A percentile compares a stretch with the other conserved stretches of the same genome.
Conservation (phyloP, 1,140 invertebrate genomes). For the Apis dorsata region DNA sequence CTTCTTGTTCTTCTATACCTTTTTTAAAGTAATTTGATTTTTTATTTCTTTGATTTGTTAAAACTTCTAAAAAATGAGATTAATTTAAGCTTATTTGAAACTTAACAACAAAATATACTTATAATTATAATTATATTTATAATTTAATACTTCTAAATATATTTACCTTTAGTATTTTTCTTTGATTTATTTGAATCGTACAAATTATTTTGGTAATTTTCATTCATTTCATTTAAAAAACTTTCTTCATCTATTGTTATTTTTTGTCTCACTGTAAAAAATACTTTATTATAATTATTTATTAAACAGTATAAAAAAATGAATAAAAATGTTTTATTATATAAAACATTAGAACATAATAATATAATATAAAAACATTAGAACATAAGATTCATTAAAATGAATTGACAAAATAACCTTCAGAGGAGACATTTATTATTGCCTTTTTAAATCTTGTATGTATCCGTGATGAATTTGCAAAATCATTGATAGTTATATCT, state of each 20-base stretch:
- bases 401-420: slow-evolving; percentile 45
- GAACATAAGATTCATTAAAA: not conserved
- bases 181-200: slow-evolving; percentile 2
- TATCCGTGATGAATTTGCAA: slow-evolving; percentile 55
- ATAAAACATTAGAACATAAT: not conserved
- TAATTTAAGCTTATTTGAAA: not conserved
- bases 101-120: not conserved
- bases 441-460: slow-evolving; percentile 52
- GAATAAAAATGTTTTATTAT: too few species aligned
- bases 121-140: not conserved
- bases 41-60: slow-evolving; percentile 14
- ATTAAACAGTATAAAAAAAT: not conserved
- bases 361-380: not conserved
- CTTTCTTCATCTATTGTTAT: slow-evolving; percentile 1
- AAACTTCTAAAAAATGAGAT: not conserved
- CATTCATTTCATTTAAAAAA: slow-evolving; percentile 3
- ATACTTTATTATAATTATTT: not conserved
- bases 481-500: slow-evolving; percentile 60
- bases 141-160: not conserved
- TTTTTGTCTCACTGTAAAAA: slow-evolving; percentile 42
- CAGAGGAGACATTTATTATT: slow-evolving; percentile 31
- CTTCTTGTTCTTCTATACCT: slow-evolving; percentile 30
- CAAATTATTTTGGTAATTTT: not conserved
- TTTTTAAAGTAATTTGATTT: not conserved
- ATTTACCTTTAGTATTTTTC: slow-evolving; percentile 1